Evolutionary conservation across 64 coral and sea anemone genomes (phyloP).

Genomic region (Dendrophyllia cribrosa): DNA sequence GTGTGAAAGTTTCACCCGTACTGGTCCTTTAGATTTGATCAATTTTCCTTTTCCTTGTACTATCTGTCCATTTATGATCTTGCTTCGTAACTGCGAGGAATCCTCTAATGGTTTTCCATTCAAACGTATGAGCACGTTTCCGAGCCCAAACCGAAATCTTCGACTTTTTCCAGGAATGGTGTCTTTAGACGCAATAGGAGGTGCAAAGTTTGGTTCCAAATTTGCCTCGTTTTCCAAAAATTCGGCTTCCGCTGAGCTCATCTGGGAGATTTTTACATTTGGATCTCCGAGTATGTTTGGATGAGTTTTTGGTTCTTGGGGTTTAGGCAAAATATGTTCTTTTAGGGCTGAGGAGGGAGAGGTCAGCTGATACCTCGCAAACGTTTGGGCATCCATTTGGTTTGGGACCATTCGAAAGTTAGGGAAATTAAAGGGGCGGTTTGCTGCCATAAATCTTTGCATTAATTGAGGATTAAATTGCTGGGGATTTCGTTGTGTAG

Average conservation of each 20-base stretch:
- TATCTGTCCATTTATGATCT: conserved; percentile 77
- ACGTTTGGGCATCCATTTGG: conserved; percentile 34
- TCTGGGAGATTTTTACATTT: conserved; percentile 59
- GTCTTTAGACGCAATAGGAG: conserved; percentile 78
- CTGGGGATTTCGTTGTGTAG: neutral
- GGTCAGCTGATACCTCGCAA: conserved; percentile 71
- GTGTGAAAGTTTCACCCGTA: conserved; percentile 78
- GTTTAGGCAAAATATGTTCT: conserved; percentile 45
- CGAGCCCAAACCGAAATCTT: conserved; percentile 28
- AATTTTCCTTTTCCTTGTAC: conserved; percentile 84
- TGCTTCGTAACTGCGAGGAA: conserved; percentile 77
- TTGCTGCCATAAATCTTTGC: neutral
- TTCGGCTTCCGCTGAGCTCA: conserved; percentile 70
- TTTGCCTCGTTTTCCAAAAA: conserved; percentile 72
- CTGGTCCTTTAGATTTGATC: conserved; percentile 91
- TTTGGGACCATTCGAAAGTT: neutral
- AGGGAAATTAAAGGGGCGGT: neutral
- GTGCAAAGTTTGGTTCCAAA: conserved; percentile 49
- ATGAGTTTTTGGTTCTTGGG: neutral
- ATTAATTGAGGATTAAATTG: conserved; percentile 2
- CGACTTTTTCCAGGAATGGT: conserved; percentile 72
- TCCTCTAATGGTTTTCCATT: conserved; percentile 89
- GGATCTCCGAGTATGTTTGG: conserved; percentile 4
- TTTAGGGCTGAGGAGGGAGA: conserved; percentile 47
- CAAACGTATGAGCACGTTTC: conserved; percentile 75